Evolutionary conservation across 2,113 vertebrate genomes (phyloP), one percentile per base, ranked within the genome.

Genomic region (Pelecanoides urinatrix): DNA sequence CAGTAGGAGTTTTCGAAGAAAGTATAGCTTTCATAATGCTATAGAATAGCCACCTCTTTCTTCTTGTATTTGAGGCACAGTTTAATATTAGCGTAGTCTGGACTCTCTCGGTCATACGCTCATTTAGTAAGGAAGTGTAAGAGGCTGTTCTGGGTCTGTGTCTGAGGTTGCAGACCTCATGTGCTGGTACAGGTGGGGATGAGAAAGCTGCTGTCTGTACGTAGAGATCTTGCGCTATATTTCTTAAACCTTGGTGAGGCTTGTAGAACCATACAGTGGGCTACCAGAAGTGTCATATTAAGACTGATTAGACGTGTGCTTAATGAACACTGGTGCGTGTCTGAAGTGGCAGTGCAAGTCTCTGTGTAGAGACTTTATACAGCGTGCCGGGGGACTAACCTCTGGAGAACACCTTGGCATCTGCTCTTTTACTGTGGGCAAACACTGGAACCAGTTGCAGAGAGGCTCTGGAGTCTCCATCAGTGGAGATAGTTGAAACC

Each of bases 211-310:
- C 49, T 56, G 14, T 47, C 25, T 19, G 9, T 9, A 32, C 1
- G 0, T 22, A 10, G 13, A 15, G 47, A 25, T 14, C 71, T 59
- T 20, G 34, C 0, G 3, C 38, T 45, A 0, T 23, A 4, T 19
- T 50, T 65, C 58, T 42, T n/a, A 34, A 68, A 32, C 44, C 13
- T 20, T 34, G 21, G 12, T 26, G 63, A 30, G 13, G 38, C 87
- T 50, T 5, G 13, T 75, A 29, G 62, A 53, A 75, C 70, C 22
- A 2, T 11, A 9, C 2, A 16, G 38, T 9, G 62, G 53, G 19
- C 78, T 75, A 29, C 32, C 38, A 9, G 27, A 30, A 55, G 36
- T 6, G 5, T 16, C 22, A 1, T 22, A 4, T 45, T 27, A 34
- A 67, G 62, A 18, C 45, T n/a, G 55, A 25, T 34, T 7, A 34